These are phyloP conservation scores for Netelia inedita DNA, from an alignment of 2,888 invertebrate genomes.

Conservation along the genomic window DNA sequence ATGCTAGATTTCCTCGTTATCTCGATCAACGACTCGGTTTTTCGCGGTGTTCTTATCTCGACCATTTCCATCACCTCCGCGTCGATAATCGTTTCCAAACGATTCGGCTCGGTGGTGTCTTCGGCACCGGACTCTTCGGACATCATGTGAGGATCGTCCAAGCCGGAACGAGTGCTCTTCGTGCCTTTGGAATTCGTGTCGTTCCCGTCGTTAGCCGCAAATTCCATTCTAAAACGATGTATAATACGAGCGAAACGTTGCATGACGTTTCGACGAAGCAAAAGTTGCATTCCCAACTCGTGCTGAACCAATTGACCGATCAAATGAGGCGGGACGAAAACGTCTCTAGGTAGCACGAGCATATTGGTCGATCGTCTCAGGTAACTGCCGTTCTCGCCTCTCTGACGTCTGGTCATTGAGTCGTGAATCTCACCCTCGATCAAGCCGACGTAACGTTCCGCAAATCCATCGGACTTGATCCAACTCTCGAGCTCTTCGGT, in stretches of 20 bases:
- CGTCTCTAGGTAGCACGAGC: constrained; percentile 86
- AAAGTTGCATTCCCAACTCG: constrained; percentile 86
- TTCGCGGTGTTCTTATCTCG: constrained; percentile 71
- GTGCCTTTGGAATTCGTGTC: constrained; percentile 75
- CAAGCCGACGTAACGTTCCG: constrained; percentile 92
- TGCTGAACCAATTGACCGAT: constrained; percentile 94
- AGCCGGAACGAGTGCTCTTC: constrained; percentile 72
- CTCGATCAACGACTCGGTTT: constrained; percentile 77
- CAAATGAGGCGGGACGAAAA: constrained; percentile 90
- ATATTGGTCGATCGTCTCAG: constrained; percentile 89
- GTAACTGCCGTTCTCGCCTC: constrained; percentile 92
- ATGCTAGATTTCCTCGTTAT: constrained; percentile 79
- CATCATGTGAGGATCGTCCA: constrained; percentile 76
- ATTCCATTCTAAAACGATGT: constrained; percentile 80
- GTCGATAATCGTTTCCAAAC: constrained; percentile 83
- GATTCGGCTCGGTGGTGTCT: constrained; percentile 76
- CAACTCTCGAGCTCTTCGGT: constrained; percentile 83
- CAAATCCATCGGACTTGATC: constrained; percentile 81
- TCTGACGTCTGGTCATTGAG: constrained; percentile 93
- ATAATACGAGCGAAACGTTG: constrained; percentile 85
- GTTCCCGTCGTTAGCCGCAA: constrained; percentile 70
- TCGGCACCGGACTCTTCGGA: constrained; percentile 79
- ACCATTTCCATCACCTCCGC: constrained; percentile 78
- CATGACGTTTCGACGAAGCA: constrained; percentile 86
- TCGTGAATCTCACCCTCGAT: constrained; percentile 96